Evolutionary conservation across 2,888 invertebrate genomes (phyloP).

Genomic region (Notodonta dromedarius): DNA sequence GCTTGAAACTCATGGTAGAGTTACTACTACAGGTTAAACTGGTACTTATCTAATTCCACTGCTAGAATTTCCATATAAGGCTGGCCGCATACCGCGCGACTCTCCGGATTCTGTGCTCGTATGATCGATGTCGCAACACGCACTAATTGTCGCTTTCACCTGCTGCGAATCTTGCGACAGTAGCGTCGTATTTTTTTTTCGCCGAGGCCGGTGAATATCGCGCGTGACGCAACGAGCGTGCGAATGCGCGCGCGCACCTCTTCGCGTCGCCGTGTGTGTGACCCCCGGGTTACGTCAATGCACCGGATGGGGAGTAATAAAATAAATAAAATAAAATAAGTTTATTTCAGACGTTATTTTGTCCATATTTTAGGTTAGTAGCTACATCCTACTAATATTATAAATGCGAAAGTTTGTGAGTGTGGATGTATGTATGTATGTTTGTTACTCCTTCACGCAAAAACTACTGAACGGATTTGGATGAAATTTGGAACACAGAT

Average conservation of each 20-base stretch:
- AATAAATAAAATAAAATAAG: too few relatives aligned
- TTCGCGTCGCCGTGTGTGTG: slow-evolving; percentile 5
- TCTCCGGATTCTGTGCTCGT: slow-evolving; percentile 9
- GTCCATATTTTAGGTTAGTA: too few relatives aligned
- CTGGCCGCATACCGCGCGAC: slow-evolving; percentile 8
- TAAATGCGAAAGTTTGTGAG: too few relatives aligned
- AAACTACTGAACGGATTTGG: too few relatives aligned
- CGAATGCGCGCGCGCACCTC: slow-evolving; percentile 23
- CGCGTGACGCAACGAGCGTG: slow-evolving; percentile 35
- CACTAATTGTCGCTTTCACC: slow-evolving; percentile 38
- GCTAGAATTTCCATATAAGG: slow-evolving; percentile 4
- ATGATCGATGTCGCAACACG: slow-evolving; percentile 24
- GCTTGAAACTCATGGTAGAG: too few relatives aligned
- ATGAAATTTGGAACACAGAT: too few relatives aligned
- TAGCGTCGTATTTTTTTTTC: slow-evolving; percentile 30
- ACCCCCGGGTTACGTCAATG: slow-evolving; percentile 6
- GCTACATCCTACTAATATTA: too few relatives aligned
- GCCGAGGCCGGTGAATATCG: slow-evolving; percentile 30
- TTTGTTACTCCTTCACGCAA: too few relatives aligned
- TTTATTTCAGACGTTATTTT: too few relatives aligned
- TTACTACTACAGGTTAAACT: not conserved
- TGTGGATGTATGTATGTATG: too few relatives aligned
- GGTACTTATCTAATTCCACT: not conserved
- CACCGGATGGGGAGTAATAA: not conserved
- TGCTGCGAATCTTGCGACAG: slow-evolving; percentile 28